Conservation (phyloP, 2,113 vertebrate species). For the Entosphenus tridentatus region DNA sequence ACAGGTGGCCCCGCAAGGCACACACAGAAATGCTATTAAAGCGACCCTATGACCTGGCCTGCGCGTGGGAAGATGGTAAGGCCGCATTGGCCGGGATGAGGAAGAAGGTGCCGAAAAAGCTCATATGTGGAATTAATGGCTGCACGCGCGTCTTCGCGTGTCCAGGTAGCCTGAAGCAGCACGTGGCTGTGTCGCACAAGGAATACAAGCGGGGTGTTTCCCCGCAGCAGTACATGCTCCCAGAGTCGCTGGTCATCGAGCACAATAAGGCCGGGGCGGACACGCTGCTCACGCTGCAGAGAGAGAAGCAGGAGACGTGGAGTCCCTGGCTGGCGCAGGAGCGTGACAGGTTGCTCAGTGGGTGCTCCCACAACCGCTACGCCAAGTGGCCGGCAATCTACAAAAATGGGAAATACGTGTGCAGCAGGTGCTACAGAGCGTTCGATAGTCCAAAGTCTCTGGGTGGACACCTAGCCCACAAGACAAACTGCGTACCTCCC, state of each 20-base stretch:
- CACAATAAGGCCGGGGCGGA: too few relatives aligned
- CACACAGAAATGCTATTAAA: too few relatives aligned
- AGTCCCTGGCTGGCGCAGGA: too few relatives aligned
- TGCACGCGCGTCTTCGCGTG: not conserved
- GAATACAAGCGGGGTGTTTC: too few relatives aligned
- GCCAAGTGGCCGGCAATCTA: conserved; percentile 2
- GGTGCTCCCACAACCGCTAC: not conserved
- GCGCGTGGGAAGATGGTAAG: too few relatives aligned
- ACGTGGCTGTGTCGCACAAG: not conserved
- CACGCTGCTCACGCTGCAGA: too few relatives aligned
- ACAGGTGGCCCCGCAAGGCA: too few relatives aligned
- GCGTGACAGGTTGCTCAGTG: not conserved
- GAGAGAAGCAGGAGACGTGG: too few relatives aligned
- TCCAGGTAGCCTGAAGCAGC: not conserved
- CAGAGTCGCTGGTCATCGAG: too few relatives aligned
- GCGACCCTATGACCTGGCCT: too few relatives aligned
- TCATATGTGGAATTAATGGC: conserved; percentile 1
- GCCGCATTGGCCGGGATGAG: too few relatives aligned
- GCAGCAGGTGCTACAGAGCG: not conserved
- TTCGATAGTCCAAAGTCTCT: not conserved
- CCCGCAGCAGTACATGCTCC: too few relatives aligned
- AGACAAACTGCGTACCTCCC: not conserved
- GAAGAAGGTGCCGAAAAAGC: not conserved
- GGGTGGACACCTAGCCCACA: not conserved
- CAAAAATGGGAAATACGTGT: not conserved